Conservation (phyloP, 2,797 vertebrate species). For the Pseudomugil tenellus region DNA sequence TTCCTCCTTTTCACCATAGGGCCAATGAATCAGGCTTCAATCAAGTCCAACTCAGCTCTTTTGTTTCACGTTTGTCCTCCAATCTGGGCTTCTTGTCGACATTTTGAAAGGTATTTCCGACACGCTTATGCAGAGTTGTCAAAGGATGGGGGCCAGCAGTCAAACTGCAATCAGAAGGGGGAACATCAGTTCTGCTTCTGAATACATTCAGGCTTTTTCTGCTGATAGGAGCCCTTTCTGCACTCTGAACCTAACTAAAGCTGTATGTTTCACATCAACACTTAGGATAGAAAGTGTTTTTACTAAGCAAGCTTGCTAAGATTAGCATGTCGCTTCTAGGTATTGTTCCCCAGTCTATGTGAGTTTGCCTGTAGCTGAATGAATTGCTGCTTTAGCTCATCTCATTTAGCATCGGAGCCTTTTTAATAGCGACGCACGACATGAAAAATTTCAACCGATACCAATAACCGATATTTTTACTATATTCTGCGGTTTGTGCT, state of each 20-base stretch:
- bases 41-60: conserved; percentile 40
- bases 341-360: conserved; percentile 48
- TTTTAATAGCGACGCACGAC: too few relatives aligned
- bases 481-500: too few relatives aligned
- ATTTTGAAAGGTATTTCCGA: conserved; percentile 43
- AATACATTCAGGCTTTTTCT: not conserved
- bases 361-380: conserved; percentile 57
- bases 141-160: not conserved
- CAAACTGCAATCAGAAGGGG: not conserved
- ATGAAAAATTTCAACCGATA: too few relatives aligned
- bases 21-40: conserved; percentile 52
- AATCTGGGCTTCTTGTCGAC: conserved; percentile 16
- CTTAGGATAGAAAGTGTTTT: conserved; percentile 25
- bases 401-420: conserved; percentile 28
- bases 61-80: conserved; percentile 44
- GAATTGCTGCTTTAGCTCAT: conserved; percentile 31
- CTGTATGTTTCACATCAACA: not conserved
- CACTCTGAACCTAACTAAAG: not conserved
- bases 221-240: not conserved
- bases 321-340: conserved; percentile 31
- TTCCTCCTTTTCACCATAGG: conserved; percentile 73
- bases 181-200: not conserved
- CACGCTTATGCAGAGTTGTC: conserved; percentile 9
- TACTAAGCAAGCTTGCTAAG: conserved; percentile 43
- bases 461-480: too few relatives aligned